Base-by-base conservation (phyloP, 1,140 invertebrate species). In the Lordiphosa stackelbergi region DNA sequence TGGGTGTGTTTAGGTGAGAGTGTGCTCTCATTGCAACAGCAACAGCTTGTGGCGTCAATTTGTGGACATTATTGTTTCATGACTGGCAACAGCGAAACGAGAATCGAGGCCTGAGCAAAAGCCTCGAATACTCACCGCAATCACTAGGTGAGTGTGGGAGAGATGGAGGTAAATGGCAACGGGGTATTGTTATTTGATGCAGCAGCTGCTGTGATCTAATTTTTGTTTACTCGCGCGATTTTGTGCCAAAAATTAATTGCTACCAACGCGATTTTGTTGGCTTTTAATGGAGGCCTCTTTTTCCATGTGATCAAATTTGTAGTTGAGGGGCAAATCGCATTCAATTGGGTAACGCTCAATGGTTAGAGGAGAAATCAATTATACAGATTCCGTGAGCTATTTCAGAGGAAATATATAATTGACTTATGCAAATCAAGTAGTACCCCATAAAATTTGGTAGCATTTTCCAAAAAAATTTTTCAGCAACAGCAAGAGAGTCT, bases 21-120 rank as follows among this genome's bases (percentile, higher is more conserved):
- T 49, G 53, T 59, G 35, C 43, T 55, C 57, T 72, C 68, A 38
- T 68, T 60, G 77, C 69, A 78, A 81, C 28, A 69, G 77, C 77
- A 81, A 83, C 77, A 81, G 77, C 77, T 81, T 83, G 77, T 81
- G 77, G 77, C 77, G 72, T 77, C 77, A 81, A 81, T 81, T 81
- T 81, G 77, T 71, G 77, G 77, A 81, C 77, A 83, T 81, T 81
- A 81, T 81, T 81, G 77, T 81, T 83, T 83, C 77, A 81, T 69
- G 77, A 77, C 75, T 83, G 72, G 49, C 66, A 61, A 81, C 66
- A 69, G 74, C 49, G 51, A 48, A 49, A 66, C 71, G 62, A 56
- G 43, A 36, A 53, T 7, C 61, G 49, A 59, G 65, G 69, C 70
- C 73, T 74, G 56, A 71, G 77, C 77, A 83, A 72, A 31, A 81